Percentiles rank a stretch among this genome's conserved stretches.
Evolutionary conservation across 2,888 invertebrate genomes (phyloP).

Genomic region (Trichogramma evanescens): DNA sequence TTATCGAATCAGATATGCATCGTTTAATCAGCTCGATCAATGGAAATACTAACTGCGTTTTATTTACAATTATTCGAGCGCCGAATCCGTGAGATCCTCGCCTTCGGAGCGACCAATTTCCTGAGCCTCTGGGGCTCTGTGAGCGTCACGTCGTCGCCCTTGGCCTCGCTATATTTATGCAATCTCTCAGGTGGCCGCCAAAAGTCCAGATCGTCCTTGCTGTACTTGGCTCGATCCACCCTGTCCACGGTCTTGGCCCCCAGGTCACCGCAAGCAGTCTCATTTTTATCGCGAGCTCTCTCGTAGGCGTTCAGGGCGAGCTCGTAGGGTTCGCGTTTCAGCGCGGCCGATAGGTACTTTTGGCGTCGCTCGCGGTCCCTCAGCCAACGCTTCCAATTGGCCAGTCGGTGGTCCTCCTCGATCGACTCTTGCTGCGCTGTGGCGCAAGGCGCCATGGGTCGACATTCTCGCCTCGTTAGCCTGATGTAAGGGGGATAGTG

Average conservation of each 20-base stretch:
- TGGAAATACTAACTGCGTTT: too few relatives aligned
- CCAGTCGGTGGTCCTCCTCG: slow-evolving; percentile 29
- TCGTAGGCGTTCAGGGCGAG: slow-evolving; percentile 30
- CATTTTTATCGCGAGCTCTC: slow-evolving; percentile 25
- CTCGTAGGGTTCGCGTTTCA: slow-evolving; percentile 25
- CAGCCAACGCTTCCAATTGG: slow-evolving; percentile 36
- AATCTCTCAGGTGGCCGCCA: slow-evolving; percentile 26
- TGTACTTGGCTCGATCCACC: slow-evolving; percentile 29
- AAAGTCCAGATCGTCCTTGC: slow-evolving; percentile 34
- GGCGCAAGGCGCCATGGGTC: background rate
- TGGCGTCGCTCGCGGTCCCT: slow-evolving; percentile 24
- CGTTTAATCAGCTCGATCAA: too few relatives aligned
- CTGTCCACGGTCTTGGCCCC: slow-evolving; percentile 12
- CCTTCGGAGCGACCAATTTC: too few relatives aligned
- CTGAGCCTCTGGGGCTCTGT: background rate
- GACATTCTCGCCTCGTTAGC: background rate
- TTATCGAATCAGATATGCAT: too few relatives aligned
- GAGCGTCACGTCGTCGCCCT: background rate
- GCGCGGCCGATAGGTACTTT: slow-evolving; percentile 13
- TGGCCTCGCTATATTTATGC: slow-evolving; percentile 19
- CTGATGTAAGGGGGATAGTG: background rate
- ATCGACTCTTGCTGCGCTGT: background rate
- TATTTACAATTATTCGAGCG: too few relatives aligned
- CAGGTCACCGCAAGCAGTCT: slow-evolving; percentile 34
- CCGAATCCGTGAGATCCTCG: too few relatives aligned